Conservation (phyloP, 1,140 invertebrate genomes). For the Psix sp. region DNA sequence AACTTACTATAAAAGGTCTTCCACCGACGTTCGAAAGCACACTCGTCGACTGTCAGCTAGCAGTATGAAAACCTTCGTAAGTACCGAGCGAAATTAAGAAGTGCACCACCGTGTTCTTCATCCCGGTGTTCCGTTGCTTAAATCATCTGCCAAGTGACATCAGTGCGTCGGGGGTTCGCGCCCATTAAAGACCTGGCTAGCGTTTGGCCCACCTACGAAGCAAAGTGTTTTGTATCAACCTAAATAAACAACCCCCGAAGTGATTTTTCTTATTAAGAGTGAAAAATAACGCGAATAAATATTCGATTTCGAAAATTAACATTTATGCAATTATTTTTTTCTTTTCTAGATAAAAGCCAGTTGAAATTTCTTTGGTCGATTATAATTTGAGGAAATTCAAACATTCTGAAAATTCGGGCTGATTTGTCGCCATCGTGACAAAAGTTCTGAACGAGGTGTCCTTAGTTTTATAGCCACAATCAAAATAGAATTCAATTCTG, state of each 20-base stretch:
- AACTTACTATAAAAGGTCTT: slow-evolving; percentile 73
- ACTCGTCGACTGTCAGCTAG: slow-evolving; percentile 70
- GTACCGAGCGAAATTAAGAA: slow-evolving; percentile 62
- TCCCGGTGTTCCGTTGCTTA: slow-evolving; percentile 16
- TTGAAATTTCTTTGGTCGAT: no score
- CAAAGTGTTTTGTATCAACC: slow-evolving; percentile 30
- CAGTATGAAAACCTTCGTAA: slow-evolving; percentile 76
- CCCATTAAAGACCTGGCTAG: not conserved
- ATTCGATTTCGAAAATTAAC: no score
- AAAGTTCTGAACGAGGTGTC: no score
- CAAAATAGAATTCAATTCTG: no score
- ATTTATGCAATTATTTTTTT: no score
- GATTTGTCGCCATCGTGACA: no score
- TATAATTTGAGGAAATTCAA: no score
- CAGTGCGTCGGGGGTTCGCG: slow-evolving; percentile 21
- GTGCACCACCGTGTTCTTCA: slow-evolving; percentile 30
- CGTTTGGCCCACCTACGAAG: slow-evolving; percentile 24
- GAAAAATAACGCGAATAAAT: no score
- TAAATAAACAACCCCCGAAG: slow-evolving; percentile 25
- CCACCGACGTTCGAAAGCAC: slow-evolving; percentile 61
- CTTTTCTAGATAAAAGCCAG: no score
- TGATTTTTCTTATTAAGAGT: slow-evolving; percentile 30
- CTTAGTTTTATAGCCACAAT: no score
- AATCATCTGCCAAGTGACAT: slow-evolving; percentile 37
- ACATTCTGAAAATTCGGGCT: no score